Conservation (phyloP, 2,113 vertebrate genomes). For the Prinia subflava region DNA sequence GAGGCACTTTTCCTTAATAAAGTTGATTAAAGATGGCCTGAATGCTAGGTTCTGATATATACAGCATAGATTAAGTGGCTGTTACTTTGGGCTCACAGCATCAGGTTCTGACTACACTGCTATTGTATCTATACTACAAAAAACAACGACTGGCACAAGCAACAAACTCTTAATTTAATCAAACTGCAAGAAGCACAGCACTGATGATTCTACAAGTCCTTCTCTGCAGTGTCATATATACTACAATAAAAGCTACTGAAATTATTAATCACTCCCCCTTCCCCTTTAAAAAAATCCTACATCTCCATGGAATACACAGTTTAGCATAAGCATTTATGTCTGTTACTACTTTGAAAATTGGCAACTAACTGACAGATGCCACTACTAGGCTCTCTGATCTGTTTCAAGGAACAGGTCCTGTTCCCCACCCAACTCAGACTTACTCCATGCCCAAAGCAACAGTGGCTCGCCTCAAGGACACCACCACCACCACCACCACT, state of each 20-base stretch:
- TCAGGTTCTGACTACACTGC: background rate
- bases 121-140: background rate
- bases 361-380: background rate
- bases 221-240: background rate
- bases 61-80: background rate
- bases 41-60: background rate
- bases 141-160: background rate
- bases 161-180: background rate
- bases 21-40: background rate
- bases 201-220: background rate
- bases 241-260: background rate
- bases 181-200: background rate
- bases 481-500: background rate
- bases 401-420: background rate
- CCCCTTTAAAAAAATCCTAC: background rate
- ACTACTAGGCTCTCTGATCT: background rate
- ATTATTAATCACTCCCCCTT: background rate
- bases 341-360: background rate
- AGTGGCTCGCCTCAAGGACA: accelerated
- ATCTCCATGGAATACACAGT: background rate
- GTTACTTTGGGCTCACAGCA: background rate
- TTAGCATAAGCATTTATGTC: background rate
- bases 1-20: background rate
- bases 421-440: background rate
- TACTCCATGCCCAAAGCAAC: background rate